phyloP scores from a whole-genome alignment of 1,140 invertebrate species.

The Oncopeltus fasciatus region DNA sequence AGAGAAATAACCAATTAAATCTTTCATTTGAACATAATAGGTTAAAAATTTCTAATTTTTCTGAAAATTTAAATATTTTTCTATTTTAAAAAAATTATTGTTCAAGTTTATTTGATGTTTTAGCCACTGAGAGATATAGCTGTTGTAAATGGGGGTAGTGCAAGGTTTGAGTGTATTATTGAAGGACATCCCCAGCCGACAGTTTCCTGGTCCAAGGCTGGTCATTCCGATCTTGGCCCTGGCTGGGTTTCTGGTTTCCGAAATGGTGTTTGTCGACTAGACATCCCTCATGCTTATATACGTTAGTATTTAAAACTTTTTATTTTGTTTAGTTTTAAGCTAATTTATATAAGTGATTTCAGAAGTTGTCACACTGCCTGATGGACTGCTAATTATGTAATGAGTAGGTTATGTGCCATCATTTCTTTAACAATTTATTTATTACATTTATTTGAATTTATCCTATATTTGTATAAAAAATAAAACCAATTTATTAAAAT shows the following conservation, averaged over 20 bases:
- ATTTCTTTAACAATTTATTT: no score
- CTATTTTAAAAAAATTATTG: neutral
- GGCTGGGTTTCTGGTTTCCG: conserved; percentile 47
- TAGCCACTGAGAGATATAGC: conserved; percentile 58
- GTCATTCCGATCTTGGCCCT: conserved; percentile 42
- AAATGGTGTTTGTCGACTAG: conserved; percentile 57
- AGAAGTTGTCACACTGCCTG: no score
- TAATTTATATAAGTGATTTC: no score
- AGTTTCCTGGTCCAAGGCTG: conserved; percentile 56
- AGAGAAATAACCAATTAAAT: neutral
- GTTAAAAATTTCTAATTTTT: neutral
- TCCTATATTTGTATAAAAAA: no score
- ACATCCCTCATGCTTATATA: conserved; percentile 43
- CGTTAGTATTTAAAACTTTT: no score
- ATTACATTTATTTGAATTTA: no score
- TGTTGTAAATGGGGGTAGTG: conserved; percentile 49
- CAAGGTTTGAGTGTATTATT: conserved; percentile 62
- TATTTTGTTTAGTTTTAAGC: no score
- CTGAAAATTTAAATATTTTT: neutral
- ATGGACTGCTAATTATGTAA: no score
- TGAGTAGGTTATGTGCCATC: no score
- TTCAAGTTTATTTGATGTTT: conserved; percentile 22
- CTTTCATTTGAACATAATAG: neutral
- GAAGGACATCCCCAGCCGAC: conserved; percentile 56
- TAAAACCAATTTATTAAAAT: no score